Base-by-base conservation (phyloP, 2,888 invertebrate species). In the Herminia tarsipennalis region DNA sequence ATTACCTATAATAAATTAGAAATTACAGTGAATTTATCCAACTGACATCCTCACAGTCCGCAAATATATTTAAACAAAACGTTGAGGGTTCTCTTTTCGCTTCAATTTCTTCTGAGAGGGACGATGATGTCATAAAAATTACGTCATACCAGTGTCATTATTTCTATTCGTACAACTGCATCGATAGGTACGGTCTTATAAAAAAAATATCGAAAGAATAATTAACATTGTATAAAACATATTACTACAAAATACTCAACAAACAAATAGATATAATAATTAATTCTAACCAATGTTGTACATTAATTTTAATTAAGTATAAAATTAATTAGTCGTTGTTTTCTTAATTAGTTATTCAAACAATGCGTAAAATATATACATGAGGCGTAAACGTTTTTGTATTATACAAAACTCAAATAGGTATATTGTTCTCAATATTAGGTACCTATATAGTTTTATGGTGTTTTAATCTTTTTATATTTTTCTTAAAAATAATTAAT, bases 241-340 rank as follows among this genome's bases (percentile, higher is more conserved):
- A 14, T 18, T 5, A 14, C 12, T 17, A 39, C 22, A 17, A 17
- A 33, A 14, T 2, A 8, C 14, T 43, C 20, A 22, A 42, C 27
- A 40, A 37, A 35, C 43, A 54, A 46, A 50, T 33, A 45, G 17
- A 37, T 49, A 29, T 20, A 56, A 29, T 20, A 56, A 56, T 51
- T 45, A 56, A 61, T 33, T 40, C 13, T 24, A 46, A 49, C 40
- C 47, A 45, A 29, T 45, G 45, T 28, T 29, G 50, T 50, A 48
- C 34, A 50, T 51, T 47, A 46, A 52, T 50, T 51, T 51, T 57
- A 53, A 66, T 46, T 57, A n/a, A n/a, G n/a, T n/a, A 57, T 35
- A 27, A 54, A 62, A 48, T 54, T 66, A 66, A 63, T 67, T 58
- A 51, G 47, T 28, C 50, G 38, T 51, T 66, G 43, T 51, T 54